Evolutionary conservation across 2,113 vertebrate species (phyloP).

Genomic region (Lepidiolamprologus cunningtoni): DNA sequence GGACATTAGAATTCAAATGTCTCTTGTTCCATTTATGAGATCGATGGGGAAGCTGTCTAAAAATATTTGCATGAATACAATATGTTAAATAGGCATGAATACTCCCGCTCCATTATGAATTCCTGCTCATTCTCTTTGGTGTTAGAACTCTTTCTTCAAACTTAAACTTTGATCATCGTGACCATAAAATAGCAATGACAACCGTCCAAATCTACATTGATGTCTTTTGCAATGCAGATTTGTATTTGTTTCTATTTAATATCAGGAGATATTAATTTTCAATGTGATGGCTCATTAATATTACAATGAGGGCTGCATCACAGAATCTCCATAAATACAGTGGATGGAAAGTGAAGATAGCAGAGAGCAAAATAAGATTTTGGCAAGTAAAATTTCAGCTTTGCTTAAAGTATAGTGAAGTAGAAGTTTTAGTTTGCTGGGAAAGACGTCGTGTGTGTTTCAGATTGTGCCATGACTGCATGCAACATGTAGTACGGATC

Average conservation of each 20-base stretch:
- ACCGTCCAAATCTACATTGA: slow-evolving; percentile 3
- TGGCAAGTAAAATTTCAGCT: neutral
- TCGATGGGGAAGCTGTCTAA: neutral
- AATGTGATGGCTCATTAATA: slow-evolving; percentile 34
- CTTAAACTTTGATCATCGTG: neutral
- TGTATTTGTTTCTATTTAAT: neutral
- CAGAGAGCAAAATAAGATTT: neutral
- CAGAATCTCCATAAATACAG: neutral
- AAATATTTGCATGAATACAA: slow-evolving; percentile 6
- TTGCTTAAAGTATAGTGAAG: neutral
- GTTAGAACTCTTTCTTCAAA: neutral
- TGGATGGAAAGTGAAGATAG: neutral
- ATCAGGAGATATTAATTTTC: neutral
- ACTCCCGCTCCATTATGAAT: neutral
- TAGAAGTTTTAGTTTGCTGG: neutral
- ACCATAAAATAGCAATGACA: slow-evolving; percentile 16
- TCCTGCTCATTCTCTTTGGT: neutral
- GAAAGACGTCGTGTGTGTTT: neutral
- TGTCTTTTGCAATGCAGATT: neutral
- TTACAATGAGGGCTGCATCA: neutral
- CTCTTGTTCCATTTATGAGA: neutral
- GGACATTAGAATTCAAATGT: neutral
- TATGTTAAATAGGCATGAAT: neutral
- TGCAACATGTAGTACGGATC: neutral
- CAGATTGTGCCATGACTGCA: neutral